Conservation (phyloP, 2,113 vertebrate species). For the Phylloscopus whistleri region DNA sequence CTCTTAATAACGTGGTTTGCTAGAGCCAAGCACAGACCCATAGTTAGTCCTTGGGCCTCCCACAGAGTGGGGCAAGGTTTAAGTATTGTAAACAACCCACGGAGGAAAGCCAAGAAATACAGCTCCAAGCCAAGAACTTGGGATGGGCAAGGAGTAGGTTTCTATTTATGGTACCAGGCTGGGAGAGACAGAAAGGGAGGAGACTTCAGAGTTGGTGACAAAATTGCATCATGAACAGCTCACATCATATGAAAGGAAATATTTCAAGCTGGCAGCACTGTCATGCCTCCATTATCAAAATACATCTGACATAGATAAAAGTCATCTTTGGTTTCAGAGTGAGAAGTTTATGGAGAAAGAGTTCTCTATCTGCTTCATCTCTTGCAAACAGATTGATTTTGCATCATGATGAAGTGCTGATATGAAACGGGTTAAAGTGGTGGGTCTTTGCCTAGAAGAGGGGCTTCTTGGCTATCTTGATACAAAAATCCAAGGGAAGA, state of each 20-base stretch:
- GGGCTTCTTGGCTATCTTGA: background rate
- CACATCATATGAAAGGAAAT: background rate
- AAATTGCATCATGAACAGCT: background rate
- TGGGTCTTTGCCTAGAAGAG: background rate
- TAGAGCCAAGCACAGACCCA: background rate
- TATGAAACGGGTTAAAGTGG: background rate
- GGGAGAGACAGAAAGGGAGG: conserved; percentile 26
- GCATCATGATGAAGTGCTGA: background rate
- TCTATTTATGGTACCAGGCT: conserved; percentile 39
- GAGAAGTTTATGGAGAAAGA: background rate
- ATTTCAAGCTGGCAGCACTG: background rate
- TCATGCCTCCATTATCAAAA: background rate
- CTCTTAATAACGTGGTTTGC: conserved; percentile 31
- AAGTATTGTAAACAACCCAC: conserved; percentile 34
- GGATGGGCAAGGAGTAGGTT: conserved; percentile 16
- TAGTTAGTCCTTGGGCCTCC: conserved; percentile 44
- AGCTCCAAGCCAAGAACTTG: conserved; percentile 3
- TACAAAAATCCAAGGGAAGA: background rate
- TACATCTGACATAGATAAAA: background rate
- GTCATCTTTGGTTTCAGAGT: background rate
- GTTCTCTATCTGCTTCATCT: background rate
- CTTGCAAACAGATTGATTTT: background rate
- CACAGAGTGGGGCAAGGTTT: conserved; percentile 9
- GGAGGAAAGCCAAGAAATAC: conserved; percentile 31
- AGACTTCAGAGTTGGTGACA: background rate